Percentiles rank a stretch among this genome's conserved stretches.
These are phyloP conservation scores for Sebastes kiyomatsui DNA, from an alignment of 2,797 vertebrate species.

Conservation along the genomic window DNA sequence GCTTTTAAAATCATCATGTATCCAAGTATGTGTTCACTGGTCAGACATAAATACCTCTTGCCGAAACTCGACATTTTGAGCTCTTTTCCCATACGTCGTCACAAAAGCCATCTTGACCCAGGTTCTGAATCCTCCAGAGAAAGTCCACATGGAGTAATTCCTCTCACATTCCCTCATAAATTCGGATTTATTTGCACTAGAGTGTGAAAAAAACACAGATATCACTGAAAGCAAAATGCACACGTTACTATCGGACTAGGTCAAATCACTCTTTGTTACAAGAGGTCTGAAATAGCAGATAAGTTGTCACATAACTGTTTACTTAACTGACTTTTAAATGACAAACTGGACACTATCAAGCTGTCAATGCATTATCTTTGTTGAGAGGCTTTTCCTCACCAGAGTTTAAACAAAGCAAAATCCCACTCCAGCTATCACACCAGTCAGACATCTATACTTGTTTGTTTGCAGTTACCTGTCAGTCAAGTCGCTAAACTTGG, in stretches of 20 bases:
- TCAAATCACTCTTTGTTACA: not conserved
- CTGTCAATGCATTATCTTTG: not conserved
- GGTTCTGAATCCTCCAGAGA: constrained; percentile 97
- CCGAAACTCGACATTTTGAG: constrained; percentile 88
- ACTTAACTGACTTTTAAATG: not conserved
- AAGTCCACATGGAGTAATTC: constrained; percentile 97
- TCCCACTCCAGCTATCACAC: not conserved
- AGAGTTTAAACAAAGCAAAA: not conserved
- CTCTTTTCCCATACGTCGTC: constrained; percentile 88
- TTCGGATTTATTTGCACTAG: constrained; percentile 83
- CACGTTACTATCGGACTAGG: not conserved
- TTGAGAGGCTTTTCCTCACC: not conserved
- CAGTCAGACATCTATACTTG: not conserved
- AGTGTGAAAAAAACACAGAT: constrained; percentile 3
- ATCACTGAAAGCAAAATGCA: not conserved
- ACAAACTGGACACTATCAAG: not conserved
- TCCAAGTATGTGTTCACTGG: accelerated
- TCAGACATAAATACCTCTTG: constrained; percentile 86
- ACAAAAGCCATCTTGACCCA: constrained; percentile 99
- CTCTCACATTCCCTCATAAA: constrained; percentile 96
- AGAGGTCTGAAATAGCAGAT: not conserved
- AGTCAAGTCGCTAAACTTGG: constrained; percentile 87
- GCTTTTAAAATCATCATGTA: not conserved
- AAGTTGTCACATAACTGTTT: not conserved
- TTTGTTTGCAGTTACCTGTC: constrained; percentile 81